These are phyloP conservation scores for Palythoa grandiflora DNA, from an alignment of 92 coral and sea anemone species.

Conservation along the genomic window DNA sequence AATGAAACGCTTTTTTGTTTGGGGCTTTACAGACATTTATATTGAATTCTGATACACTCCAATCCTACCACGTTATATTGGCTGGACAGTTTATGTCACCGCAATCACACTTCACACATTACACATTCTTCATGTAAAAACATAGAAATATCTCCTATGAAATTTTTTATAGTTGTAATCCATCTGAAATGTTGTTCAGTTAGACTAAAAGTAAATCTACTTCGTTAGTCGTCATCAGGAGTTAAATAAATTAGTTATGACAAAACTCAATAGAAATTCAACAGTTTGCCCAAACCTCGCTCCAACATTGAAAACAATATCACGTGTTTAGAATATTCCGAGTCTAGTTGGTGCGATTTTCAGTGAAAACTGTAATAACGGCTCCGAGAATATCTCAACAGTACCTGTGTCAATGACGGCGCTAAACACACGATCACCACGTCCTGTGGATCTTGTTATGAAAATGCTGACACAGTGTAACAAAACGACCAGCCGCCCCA, in stretches of 20 bases:
- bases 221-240: too few relatives aligned
- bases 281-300: conserved; percentile 3
- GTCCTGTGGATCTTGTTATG: neutral
- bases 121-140: neutral
- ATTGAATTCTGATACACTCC: neutral
- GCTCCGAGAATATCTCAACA: conserved; percentile 1
- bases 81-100: conserved; percentile 31
- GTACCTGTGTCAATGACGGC: conserved; percentile 17
- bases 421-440: conserved; percentile 36
- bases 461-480: conserved; percentile 2
- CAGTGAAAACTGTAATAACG: neutral
- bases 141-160: neutral
- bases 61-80: neutral
- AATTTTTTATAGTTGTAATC: too few relatives aligned
- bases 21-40: neutral
- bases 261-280: neutral
- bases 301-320: neutral
- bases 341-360: neutral
- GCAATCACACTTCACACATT: neutral
- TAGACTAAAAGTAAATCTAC: too few relatives aligned
- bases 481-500: conserved; percentile 22
- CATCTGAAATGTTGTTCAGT: too few relatives aligned
- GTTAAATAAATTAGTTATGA: neutral
- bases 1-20: neutral
- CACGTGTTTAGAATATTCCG: neutral